These are phyloP conservation scores for Oreochromis niloticus DNA, from an alignment of 2,113 vertebrate species.

Conservation along the genomic window DNA sequence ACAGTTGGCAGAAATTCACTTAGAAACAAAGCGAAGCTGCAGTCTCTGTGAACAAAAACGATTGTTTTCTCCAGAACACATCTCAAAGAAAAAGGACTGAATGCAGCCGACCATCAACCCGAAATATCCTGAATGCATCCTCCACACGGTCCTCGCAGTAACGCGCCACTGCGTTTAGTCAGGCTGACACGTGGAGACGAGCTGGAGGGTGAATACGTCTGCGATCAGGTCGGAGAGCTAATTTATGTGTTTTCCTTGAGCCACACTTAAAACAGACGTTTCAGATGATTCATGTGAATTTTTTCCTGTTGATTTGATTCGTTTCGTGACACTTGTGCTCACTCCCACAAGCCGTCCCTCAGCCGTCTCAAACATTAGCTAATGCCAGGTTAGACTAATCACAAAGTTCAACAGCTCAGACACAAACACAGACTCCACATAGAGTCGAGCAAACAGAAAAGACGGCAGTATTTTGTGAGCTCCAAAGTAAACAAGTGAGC, in stretches of 20 bases:
- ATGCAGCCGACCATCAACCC: not conserved
- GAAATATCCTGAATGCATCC: not conserved
- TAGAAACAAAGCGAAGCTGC: not conserved
- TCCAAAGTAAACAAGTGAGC: not conserved
- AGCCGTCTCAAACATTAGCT: not conserved
- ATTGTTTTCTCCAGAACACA: not conserved
- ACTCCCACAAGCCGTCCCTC: not conserved
- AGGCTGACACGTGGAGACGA: not conserved
- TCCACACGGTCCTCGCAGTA: not conserved
- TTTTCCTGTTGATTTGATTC: not conserved
- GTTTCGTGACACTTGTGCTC: rapidly evolving
- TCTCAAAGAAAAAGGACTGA: not conserved
- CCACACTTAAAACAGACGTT: not conserved
- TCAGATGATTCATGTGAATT: not conserved
- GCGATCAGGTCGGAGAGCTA: not conserved
- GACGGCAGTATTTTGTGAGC: not conserved
- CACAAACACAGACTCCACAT: not conserved
- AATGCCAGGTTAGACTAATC: not conserved
- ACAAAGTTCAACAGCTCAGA: not conserved
- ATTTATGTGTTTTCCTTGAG: not conserved
- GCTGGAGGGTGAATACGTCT: not conserved
- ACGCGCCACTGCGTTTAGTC: not conserved
- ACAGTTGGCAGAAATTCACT: not conserved
- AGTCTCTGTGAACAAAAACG: rapidly evolving
- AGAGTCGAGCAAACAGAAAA: not conserved